Evolutionary conservation across 2,888 invertebrate species (phyloP), one percentile per base, ranked within the genome.

Genomic region (Melanophora roralis): DNA sequence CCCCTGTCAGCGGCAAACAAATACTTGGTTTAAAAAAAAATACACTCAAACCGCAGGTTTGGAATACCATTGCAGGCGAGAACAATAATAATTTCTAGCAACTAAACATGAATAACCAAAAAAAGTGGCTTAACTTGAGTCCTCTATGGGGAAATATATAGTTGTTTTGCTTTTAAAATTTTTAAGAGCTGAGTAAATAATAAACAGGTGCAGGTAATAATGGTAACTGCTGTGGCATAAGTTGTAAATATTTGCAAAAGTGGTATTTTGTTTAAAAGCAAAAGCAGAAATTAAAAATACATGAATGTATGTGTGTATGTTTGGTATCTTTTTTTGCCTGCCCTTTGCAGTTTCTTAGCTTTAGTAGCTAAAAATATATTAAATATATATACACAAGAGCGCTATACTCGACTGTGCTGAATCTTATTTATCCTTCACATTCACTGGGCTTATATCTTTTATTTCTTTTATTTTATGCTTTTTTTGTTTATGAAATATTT

Each of bases 111-210:
- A 59, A 74, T 59, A 49, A 49, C 3, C 57, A 59, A 59, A 65
- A 65, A 21, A 27, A 47, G 23, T 40, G 49, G 27, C 16, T 23
- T n/a, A n/a, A n/a, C n/a, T n/a, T n/a, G n/a, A n/a, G n/a, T n/a
- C n/a, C n/a, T 5, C 40, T 43, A 2, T 16, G 8, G 16, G n/a
- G 43, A 43, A 45, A 53, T 34, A 45, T 19, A 64, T 36, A 40
- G 19, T 12, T 23, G 27, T 40, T 49, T 43, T 23, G 27, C 16
- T 43, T 19, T 36, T 43, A 40, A 11, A 62, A 45, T 2, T 8
- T 59, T 27, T 43, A 59, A 76, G 55, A 57, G 76, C 49, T 62
- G 55, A 49, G 23, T 51, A 71, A 64, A 76, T 71, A 78, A 73
- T 21, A 60, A 67, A 55, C 67, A 78, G 67, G 67, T 65, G 51